Conservation (phyloP, 1,140 invertebrate genomes). For the Drosophila guanche region DNA sequence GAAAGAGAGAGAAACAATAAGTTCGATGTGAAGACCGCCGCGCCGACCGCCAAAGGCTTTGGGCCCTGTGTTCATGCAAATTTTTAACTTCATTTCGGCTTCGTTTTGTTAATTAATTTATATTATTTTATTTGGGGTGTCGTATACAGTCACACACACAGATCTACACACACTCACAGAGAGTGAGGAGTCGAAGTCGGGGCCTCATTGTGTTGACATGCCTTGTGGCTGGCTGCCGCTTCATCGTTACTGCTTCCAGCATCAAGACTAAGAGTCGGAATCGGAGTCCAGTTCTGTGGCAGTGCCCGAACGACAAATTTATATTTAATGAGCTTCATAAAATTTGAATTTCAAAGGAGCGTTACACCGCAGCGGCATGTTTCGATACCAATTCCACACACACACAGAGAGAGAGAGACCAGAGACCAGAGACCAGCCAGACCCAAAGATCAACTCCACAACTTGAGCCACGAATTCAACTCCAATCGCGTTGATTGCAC, state of each 20-base stretch:
- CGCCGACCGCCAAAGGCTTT: constrained; percentile 68
- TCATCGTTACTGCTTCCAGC: constrained; percentile 13
- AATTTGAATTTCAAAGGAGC: constrained; percentile 84
- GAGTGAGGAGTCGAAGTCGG: not conserved
- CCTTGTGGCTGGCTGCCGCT: constrained; percentile 31
- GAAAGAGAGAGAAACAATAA: not conserved
- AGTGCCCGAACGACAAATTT: constrained; percentile 82
- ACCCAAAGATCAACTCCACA: constrained; percentile 20
- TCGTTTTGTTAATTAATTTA: constrained; percentile 84
- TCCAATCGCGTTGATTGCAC: constrained; percentile 54
- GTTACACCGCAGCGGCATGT: constrained; percentile 77
- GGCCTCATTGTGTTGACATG: constrained; percentile 30
- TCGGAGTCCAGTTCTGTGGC: constrained; percentile 35
- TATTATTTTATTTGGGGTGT: constrained; percentile 83
- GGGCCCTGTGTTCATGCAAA: constrained; percentile 77
- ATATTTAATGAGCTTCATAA: constrained; percentile 84
- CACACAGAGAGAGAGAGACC: constrained; percentile 13
- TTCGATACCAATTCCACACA: constrained; percentile 32
- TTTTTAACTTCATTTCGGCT: constrained; percentile 82
- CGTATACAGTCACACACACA: constrained; percentile 54
- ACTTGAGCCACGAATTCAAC: not conserved
- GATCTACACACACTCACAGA: constrained; percentile 5
- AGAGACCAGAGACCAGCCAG: constrained; percentile 6
- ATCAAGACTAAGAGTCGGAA: not conserved
- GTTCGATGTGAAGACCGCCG: constrained; percentile 20